Base-by-base conservation (phyloP, 2,797 vertebrate species). In the Adrianichthys oophorus region DNA sequence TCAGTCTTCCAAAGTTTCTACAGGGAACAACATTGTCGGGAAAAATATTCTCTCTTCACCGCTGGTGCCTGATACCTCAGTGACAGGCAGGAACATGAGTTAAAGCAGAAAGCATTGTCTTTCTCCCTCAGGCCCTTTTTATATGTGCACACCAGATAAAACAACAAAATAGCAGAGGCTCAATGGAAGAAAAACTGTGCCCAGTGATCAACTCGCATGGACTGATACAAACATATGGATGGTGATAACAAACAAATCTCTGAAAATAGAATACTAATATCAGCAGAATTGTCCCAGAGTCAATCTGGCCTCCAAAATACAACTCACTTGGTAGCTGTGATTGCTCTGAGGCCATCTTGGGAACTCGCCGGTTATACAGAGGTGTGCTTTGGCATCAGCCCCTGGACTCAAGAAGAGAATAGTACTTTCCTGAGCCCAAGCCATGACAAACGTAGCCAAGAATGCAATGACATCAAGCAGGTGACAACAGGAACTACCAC, bases 81-180 rank as follows among this genome's bases (percentile, higher is more conserved):
- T 81, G 87, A 87, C 80, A 86, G 63, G 49, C 77, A 64, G 66
- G 18, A 67, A 83, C 83, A 87, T 84, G 88, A 86, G 86, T 89
- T 84, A 74, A 86, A 87, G 85, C 81, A 87, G 90, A 88, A 79
- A 72, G 82, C 84, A 74, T 80, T 86, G 83, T 90, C 80, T 84
- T 78, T 62, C 62, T 80, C 88, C 89, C 90, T 83, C 65, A 80
- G 89, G 91, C 79, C 72, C 57, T 72, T 85, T 87, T 80, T 76
- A 84, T 78, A 76, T 65, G 48, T 78, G 73, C 64, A 65, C 79
- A 78, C 51, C 13, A 90, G 89, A 91, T 90, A 91, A 90, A 89
- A 89, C 82, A 86, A 82, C 72, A 76, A 67, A 74, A 75, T 64
- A 56, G 57, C 64, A 74, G 77, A 75, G 76, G 67, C 59, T 77